Base-by-base conservation (phyloP, 2,888 invertebrate genomes). In the Luperina nickerlii region DNA sequence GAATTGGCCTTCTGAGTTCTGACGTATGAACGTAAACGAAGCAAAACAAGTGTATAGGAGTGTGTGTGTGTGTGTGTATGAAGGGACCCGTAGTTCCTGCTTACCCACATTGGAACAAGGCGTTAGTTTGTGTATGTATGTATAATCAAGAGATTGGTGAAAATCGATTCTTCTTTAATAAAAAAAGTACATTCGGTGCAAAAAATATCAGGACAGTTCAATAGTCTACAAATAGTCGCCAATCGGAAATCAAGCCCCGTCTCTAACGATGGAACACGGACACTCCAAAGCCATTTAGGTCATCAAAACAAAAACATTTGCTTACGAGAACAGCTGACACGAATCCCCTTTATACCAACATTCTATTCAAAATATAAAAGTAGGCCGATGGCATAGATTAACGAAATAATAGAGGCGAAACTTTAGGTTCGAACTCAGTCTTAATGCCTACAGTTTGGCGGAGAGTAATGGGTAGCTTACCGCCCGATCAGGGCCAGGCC, bases 331-430 rank as follows among this genome's bases (percentile, higher is more conserved):
- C 76, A 79, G 79, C 83, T 76, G 86, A 87, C 79, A 80, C 80
- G 75, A 84, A 82, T 87, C 82, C 84, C 83, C 79, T 86, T 83
- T 76, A 69, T 89, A 89, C 79, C 89, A 82, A 86, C 88, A 83
- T 74, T 79, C 68, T 76, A 78, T 79, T 78, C 81, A 83, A 88
- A 92, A 91, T 90, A 91, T 87, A 90, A 92, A 92, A 85, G 81
- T 70, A 77, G 90, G 87, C 87, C 85, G 87, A 57, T 20, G 62
- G 8, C 60, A 82, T 62, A 87, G 87, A 85, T 66, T 80, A 73
- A n/a, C 2, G 24, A 76, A 45, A 45, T n/a, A 7, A 11, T 38
- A 60, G 66, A 78, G 38, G 57, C 8, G 38, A 38, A 13, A 32
- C 18, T 65, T 51, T 42, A 1, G 24, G 1, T 24, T 1, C 9